Evolutionary conservation across 2,888 invertebrate genomes (phyloP).

Genomic region (Tortricodes alternella): DNA sequence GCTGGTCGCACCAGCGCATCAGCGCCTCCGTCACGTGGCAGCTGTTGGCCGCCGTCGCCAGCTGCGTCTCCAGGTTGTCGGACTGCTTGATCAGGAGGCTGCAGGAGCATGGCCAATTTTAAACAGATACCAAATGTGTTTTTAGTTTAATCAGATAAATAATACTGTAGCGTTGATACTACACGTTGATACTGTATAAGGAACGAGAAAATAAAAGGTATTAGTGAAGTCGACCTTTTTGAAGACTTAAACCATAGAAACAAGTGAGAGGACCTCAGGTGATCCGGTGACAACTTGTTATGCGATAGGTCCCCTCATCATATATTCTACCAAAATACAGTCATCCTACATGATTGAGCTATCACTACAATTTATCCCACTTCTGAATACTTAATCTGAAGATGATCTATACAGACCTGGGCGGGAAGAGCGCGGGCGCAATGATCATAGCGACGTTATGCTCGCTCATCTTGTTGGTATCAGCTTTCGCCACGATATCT

Average conservation of each 20-base stretch:
- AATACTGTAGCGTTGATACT: too few relatives aligned
- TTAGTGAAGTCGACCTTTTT: too few relatives aligned
- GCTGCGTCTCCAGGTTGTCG: conserved; percentile 86
- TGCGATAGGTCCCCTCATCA: too few relatives aligned
- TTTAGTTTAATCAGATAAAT: background rate
- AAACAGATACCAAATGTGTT: background rate
- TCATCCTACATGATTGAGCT: too few relatives aligned
- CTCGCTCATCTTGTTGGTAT: conserved; percentile 93
- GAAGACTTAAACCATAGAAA: too few relatives aligned
- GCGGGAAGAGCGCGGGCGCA: conserved; percentile 95
- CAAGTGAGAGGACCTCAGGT: too few relatives aligned
- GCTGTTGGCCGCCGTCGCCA: conserved; percentile 93
- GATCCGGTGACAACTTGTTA: too few relatives aligned
- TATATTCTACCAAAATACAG: too few relatives aligned
- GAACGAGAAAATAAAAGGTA: too few relatives aligned
- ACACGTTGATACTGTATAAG: too few relatives aligned
- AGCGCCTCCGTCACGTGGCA: conserved; percentile 93
- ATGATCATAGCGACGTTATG: conserved; percentile 97
- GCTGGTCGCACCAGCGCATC: conserved; percentile 88
- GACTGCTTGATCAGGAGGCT: conserved; percentile 85
- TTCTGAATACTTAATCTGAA: too few relatives aligned
- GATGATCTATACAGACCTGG: conserved; percentile 83
- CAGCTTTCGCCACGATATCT: conserved; percentile 86
- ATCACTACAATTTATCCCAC: too few relatives aligned
- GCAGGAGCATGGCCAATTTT: conserved; percentile 41